These are phyloP conservation scores for Dascillus cervinus DNA, from an alignment of 2,888 invertebrate genomes.

Conservation along the genomic window DNA sequence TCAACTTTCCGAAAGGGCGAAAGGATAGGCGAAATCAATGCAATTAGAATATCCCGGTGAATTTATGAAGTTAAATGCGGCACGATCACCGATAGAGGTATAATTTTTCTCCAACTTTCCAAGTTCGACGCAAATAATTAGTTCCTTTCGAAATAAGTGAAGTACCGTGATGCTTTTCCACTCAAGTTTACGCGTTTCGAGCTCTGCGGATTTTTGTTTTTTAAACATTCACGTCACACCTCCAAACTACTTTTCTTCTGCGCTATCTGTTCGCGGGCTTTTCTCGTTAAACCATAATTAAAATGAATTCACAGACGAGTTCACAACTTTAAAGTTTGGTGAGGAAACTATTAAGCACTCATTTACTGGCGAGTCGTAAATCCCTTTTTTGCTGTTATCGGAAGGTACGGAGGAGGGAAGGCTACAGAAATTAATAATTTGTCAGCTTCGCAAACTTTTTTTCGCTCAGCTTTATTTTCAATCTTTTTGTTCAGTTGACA, in stretches of 20 bases:
- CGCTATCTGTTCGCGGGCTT: slow-evolving; percentile 34
- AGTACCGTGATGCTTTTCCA: too few relatives aligned
- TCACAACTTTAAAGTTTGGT: slow-evolving; percentile 18
- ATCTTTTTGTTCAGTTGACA: slow-evolving; percentile 28
- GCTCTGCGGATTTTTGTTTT: too few relatives aligned
- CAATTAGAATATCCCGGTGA: too few relatives aligned
- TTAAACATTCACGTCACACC: slow-evolving; percentile 29
- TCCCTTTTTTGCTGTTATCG: slow-evolving; percentile 19
- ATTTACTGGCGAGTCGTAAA: slow-evolving; percentile 18
- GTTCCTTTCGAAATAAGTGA: too few relatives aligned
- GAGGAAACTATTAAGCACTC: slow-evolving; percentile 23
- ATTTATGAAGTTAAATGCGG: too few relatives aligned
- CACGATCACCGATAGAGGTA: too few relatives aligned
- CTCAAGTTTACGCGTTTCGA: too few relatives aligned
- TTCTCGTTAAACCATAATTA: slow-evolving; percentile 39
- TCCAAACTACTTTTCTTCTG: slow-evolving; percentile 31
- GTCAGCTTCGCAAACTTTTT: slow-evolving; percentile 21
- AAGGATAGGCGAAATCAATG: too few relatives aligned
- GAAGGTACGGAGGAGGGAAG: slow-evolving; percentile 24
- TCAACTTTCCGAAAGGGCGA: too few relatives aligned
- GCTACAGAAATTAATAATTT: slow-evolving; percentile 30
- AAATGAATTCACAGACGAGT: slow-evolving; percentile 35
- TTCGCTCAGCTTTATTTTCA: slow-evolving; percentile 23
- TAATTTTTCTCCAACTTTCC: too few relatives aligned
- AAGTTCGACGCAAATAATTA: too few relatives aligned